Base-by-base conservation (phyloP, 2,113 vertebrate genomes). In the Dipodomys merriami region DNA sequence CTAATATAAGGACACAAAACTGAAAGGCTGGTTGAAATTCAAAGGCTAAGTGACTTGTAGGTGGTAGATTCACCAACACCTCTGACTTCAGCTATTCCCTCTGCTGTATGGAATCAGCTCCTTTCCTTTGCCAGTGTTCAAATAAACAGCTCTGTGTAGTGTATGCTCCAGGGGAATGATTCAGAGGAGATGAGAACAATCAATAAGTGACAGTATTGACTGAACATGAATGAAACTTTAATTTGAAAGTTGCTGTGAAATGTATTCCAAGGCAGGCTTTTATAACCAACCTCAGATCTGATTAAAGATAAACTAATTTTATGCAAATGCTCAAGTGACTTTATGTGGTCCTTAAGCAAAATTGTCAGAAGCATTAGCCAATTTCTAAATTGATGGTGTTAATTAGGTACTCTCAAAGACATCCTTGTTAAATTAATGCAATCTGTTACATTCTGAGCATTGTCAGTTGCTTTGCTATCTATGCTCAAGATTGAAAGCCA, bases 371-470 rank as follows among this genome's bases (percentile, higher is more conserved):
- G 27, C 91, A 85, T 95, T 96, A 95, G 71, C 85, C 92, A 25
- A 93, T 97, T 94, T 91, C 90, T 90, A 86, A 88, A 64, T 67
- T 91, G 95, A 84, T 88, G 93, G 83, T 46, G 81, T 90, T 96
- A 97, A 96, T 96, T 97, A 86, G 92, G 87, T 96, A 72, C 92
- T 97, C 87, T 92, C 93, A 92, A 96, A 96, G 91, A 91, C 87
- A 39, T 93, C 93, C 95, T 90, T 67, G 57, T 97, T 90, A 78
- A 96, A 95, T 87, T 96, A 57, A 90, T 90, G 27, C 93, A 97
- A 84, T 85, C 67, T 96, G 72, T 96, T 86, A 91, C 86, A 62
- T 95, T 97, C 95, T 83, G 90, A 87, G 93, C 85, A 83, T 20
- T 89, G 30, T 44, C 72, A 18, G 84, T 62, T 44, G 68, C 83